A percentile compares a stretch with the other conserved stretches of the same genome.
Evolutionary conservation across 2,113 vertebrate species (phyloP).

Genomic region (Scatophagus argus): DNA sequence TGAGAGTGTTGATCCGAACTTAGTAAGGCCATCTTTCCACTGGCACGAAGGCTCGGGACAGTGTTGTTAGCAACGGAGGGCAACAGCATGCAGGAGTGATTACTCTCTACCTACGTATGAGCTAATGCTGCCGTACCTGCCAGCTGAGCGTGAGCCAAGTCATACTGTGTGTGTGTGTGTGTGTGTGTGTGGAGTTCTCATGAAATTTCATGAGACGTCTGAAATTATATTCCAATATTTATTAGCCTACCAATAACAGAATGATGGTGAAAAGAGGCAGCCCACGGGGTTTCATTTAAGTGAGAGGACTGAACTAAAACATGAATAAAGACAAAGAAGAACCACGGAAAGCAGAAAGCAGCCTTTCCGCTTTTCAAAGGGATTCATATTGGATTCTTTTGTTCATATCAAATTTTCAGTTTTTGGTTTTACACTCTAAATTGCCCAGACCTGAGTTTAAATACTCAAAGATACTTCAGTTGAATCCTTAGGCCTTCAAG

Average conservation of each 20-base stretch:
- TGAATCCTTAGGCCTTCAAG: no score
- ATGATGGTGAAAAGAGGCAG: background rate
- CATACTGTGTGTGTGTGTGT: slow-evolving; percentile 1
- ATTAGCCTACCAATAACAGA: background rate
- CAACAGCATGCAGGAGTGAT: slow-evolving; percentile 60
- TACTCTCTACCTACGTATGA: slow-evolving; percentile 37
- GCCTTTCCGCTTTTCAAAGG: no score
- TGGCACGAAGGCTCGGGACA: slow-evolving; percentile 10
- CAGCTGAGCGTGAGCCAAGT: slow-evolving; percentile 40
- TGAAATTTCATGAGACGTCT: background rate
- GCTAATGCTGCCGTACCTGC: slow-evolving; percentile 51
- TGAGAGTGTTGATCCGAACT: slow-evolving; percentile 25
- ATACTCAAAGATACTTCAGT: no score
- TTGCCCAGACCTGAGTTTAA: background rate
- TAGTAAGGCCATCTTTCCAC: slow-evolving; percentile 29
- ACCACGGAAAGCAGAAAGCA: background rate
- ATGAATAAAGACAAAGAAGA: background rate
- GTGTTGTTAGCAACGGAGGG: slow-evolving; percentile 78
- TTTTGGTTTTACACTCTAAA: background rate
- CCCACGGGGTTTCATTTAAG: background rate
- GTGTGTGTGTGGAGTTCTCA: background rate
- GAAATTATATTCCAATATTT: background rate
- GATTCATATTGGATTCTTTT: background rate
- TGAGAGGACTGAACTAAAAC: background rate
- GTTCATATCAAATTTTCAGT: background rate